phyloP scores from a whole-genome alignment of 2,797 vertebrate genomes.

The Darevskia mixta region DNA sequence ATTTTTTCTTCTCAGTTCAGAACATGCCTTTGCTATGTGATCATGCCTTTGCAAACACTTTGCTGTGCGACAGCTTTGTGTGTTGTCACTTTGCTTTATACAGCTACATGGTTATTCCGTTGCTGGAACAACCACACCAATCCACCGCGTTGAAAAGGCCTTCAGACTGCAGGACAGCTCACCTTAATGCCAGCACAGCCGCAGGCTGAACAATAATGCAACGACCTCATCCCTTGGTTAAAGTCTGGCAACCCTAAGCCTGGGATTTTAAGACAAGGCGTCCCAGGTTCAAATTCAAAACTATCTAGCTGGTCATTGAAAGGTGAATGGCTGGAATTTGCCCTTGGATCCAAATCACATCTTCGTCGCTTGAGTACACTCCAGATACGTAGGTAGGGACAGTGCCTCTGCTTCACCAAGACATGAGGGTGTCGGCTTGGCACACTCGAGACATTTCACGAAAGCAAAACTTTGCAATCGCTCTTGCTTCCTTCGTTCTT shows the following conservation, averaged over 20 bases:
- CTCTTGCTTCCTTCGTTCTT: constrained; percentile 50
- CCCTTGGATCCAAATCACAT: not conserved
- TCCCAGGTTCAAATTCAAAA: not conserved
- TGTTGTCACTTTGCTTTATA: no score
- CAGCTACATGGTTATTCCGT: not conserved
- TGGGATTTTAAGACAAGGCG: not conserved
- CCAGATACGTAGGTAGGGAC: not conserved
- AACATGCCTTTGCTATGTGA: no score
- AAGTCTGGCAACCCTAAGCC: not conserved
- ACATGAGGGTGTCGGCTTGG: constrained; percentile 24
- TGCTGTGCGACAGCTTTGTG: no score
- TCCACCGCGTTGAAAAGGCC: not conserved
- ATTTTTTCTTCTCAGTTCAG: no score
- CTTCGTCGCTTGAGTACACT: not conserved
- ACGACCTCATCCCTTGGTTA: not conserved
- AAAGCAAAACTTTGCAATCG: constrained; percentile 54
- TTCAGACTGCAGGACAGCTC: not conserved
- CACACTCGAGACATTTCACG: constrained; percentile 47
- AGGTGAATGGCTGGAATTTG: not conserved
- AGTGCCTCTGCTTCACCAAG: not conserved
- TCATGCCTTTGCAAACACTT: no score
- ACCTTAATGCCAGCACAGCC: not conserved
- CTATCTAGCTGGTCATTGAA: not conserved
- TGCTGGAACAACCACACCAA: not conserved
- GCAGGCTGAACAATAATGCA: not conserved